Base-by-base conservation (phyloP, 2,113 vertebrate genomes). In the Paramormyrops kingsleyae region DNA sequence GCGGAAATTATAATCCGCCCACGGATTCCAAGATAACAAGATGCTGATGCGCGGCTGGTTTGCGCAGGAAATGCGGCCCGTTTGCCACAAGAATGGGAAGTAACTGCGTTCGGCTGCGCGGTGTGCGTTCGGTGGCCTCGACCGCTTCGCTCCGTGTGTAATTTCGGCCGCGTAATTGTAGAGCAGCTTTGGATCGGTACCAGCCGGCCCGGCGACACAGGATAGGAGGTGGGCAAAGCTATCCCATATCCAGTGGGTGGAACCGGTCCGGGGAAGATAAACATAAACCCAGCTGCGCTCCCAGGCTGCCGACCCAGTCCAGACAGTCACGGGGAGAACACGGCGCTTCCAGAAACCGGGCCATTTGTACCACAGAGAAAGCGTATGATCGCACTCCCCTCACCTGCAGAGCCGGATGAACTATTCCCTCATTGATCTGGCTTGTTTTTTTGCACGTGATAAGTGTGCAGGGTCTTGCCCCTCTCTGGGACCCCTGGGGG, bases 121-220 rank as follows among this genome's bases (percentile, higher is more conserved):
- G 21, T 66, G 47, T 90, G 89, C 94, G 92, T 94, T 92, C 93
- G 92, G 88, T 87, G 90, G 85, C 83, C 90, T 74, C 84, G 88
- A 62, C 91, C 92, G 92, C 90, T 91, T 93, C 92, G 93, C 94
- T 93, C 93, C 92, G 93, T 93, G 92, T 94, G 92, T 93, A 95
- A 95, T 94, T 94, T 92, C 89, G 93, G 93, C 91, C 92, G 93
- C 94, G 93, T 95, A 94, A 95, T 95, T 95, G 93, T 92, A 93
- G 93, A 93, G 94, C 92, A 92, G 46, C 13, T 92, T 92, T 91
- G 91, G 92, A 92, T 94, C 90, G 92, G 93, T 91, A 92, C 95
- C 94, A 94, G 94, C 92, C 92, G 91, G 92, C 90, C 90, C 92
- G 92, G 91, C 59, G 89, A 90, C 91, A 92, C 92, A 92, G 91